Evolutionary conservation across 37 sponge, comb jelly and placozoan species (phyloP).

Genomic region (Chondrilla cf. caribensis): DNA sequence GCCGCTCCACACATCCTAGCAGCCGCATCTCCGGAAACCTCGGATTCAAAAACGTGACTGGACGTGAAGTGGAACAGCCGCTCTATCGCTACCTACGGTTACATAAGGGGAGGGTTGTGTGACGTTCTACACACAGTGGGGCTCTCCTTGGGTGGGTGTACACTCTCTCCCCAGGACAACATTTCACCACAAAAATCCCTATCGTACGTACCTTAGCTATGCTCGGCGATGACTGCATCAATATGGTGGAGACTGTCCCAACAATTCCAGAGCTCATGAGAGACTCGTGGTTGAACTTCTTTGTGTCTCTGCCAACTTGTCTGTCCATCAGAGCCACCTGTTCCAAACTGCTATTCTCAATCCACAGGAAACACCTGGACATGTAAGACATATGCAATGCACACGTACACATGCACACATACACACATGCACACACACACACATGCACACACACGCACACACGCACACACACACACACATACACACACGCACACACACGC

Average conservation of each 20-base stretch:
- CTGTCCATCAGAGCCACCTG: constrained; percentile 43
- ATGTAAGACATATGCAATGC: too few relatives aligned
- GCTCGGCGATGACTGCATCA: constrained; percentile 66
- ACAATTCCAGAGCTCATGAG: constrained; percentile 54
- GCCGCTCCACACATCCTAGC: constrained; percentile 63
- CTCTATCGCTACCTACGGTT: constrained; percentile 60
- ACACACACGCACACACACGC: too few relatives aligned
- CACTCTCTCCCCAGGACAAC: not conserved
- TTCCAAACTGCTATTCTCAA: constrained; percentile 56
- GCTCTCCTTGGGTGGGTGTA: not conserved
- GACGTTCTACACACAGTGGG: not conserved
- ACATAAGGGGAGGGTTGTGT: not conserved
- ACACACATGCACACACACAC: too few relatives aligned
- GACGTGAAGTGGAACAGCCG: constrained; percentile 64
- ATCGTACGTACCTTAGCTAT: constrained; percentile 55
- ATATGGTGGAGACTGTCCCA: constrained; percentile 33
- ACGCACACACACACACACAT: too few relatives aligned
- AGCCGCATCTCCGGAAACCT: constrained; percentile 59
- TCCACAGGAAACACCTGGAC: constrained; percentile 67
- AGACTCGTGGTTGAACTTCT: constrained; percentile 45
- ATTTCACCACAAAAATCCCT: not conserved
- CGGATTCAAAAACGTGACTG: constrained; percentile 67
- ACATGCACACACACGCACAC: too few relatives aligned
- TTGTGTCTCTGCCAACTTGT: not conserved
- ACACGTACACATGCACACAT: not conserved